phyloP scores from a whole-genome alignment of 2,888 invertebrate genomes.

The Panzeria rudis region DNA sequence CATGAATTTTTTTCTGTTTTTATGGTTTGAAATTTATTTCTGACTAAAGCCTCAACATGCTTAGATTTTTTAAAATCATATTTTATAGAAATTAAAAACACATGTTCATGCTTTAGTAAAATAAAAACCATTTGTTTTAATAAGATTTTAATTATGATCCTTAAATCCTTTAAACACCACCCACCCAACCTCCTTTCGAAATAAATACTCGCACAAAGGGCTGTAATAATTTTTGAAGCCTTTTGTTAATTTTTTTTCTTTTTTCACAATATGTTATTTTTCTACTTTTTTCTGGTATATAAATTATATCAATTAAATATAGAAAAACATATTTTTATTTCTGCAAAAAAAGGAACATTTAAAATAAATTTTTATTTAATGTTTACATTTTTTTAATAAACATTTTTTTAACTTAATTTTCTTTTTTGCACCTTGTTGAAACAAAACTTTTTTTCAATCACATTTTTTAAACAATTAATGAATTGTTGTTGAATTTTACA shows the following conservation, averaged over 20 bases:
- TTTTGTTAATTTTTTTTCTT: slow-evolving; percentile 60
- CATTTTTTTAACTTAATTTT: slow-evolving; percentile 50
- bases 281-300: slow-evolving; percentile 31
- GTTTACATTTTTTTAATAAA: slow-evolving; percentile 8
- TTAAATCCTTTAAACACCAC: slow-evolving; percentile 37
- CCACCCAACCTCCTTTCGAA: neutral
- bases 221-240: slow-evolving; percentile 70
- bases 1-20: slow-evolving; percentile 3
- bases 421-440: slow-evolving; percentile 69
- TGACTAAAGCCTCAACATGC: slow-evolving; percentile 25
- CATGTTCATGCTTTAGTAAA: slow-evolving; percentile 49
- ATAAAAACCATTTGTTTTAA: slow-evolving; percentile 42
- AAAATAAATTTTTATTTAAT: slow-evolving; percentile 17
- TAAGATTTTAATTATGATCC: slow-evolving; percentile 61
- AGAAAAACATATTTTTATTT: slow-evolving; percentile 36
- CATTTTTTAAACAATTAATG: slow-evolving; percentile 42
- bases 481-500: slow-evolving; percentile 54
- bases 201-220: slow-evolving; percentile 45
- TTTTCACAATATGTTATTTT: slow-evolving; percentile 23
- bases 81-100: slow-evolving; percentile 39
- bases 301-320: slow-evolving; percentile 52
- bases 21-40: slow-evolving; percentile 25
- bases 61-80: neutral
- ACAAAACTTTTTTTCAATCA: slow-evolving; percentile 65
- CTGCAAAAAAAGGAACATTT: slow-evolving; percentile 21